A percentile compares a stretch with the other conserved stretches of the same genome.
Conservation (phyloP, 2,113 vertebrate genomes). For the Gobius niger region DNA sequence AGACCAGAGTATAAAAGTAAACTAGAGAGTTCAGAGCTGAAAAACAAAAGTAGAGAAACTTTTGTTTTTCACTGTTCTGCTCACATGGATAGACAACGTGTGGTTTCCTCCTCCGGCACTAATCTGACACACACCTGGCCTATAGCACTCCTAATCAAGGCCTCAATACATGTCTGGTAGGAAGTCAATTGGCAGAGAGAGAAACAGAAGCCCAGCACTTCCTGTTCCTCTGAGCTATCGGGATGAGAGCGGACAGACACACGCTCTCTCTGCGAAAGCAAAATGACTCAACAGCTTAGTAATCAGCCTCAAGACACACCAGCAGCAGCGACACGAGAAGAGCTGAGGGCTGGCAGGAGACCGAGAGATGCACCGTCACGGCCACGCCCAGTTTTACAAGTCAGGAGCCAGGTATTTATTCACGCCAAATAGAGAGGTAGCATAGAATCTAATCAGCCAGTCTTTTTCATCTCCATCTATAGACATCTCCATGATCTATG, state of each 20-base stretch:
- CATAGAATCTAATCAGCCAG: neutral
- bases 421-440: conserved; percentile 29
- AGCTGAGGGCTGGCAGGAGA: conserved; percentile 31
- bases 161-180: conserved; percentile 45
- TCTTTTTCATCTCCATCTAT: no score
- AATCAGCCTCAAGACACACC: conserved; percentile 47
- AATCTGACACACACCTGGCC: conserved; percentile 52
- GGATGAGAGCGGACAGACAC: conserved; percentile 41
- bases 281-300: conserved; percentile 60
- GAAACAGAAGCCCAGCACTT: conserved; percentile 46
- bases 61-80: conserved; percentile 48
- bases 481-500: no score
- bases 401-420: conserved; percentile 48
- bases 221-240: conserved; percentile 61
- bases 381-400: conserved; percentile 65
- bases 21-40: no score
- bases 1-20: no score
- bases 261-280: conserved; percentile 25
- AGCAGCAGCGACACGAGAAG: conserved; percentile 37
- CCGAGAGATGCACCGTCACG: conserved; percentile 19
- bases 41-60: neutral
- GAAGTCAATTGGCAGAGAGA: conserved; percentile 48
- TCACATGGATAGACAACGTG: conserved; percentile 60
- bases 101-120: conserved; percentile 53
- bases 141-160: conserved; percentile 31